phyloP scores from a whole-genome alignment of 1,140 invertebrate genomes.

The Rhysida immarginata region DNA sequence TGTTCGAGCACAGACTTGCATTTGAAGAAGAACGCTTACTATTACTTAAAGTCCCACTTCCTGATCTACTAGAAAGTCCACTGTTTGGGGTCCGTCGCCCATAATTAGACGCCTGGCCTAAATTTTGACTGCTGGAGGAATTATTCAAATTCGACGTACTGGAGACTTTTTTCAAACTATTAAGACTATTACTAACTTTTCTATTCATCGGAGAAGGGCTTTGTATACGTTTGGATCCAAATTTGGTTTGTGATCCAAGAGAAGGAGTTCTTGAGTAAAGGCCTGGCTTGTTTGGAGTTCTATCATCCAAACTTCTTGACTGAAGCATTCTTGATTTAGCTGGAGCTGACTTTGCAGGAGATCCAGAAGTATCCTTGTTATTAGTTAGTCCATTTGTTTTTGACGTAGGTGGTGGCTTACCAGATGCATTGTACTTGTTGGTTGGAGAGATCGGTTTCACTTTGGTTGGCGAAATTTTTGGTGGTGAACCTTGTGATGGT shows the following conservation, averaged over 20 bases:
- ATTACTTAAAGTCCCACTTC: slow-evolving; percentile 19
- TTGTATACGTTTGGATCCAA: neutral
- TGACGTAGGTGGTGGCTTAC: slow-evolving; percentile 5
- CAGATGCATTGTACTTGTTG: slow-evolving; percentile 15
- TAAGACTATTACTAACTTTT: neutral
- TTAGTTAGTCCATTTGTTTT: slow-evolving; percentile 1
- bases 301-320: slow-evolving; percentile 1
- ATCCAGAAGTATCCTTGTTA: slow-evolving; percentile 1
- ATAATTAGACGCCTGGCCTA: slow-evolving; percentile 15
- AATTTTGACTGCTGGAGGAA: slow-evolving; percentile 13
- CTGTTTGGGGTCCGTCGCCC: slow-evolving; percentile 16
- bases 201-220: slow-evolving; percentile 1
- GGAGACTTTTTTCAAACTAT: slow-evolving; percentile 11
- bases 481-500: slow-evolving; percentile 29
- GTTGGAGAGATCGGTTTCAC: slow-evolving; percentile 20
- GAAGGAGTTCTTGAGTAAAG: neutral
- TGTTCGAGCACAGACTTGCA: slow-evolving; percentile 39
- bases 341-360: neutral
- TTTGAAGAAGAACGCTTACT: slow-evolving; percentile 38
- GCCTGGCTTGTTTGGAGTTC: neutral
- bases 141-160: slow-evolving; percentile 12
- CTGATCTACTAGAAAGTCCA: slow-evolving; percentile 15
- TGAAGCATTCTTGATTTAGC: neutral
- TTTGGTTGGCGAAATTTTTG: slow-evolving; percentile 28
- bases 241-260: neutral